Conservation (phyloP, 2,797 vertebrate species). For the Girardinus metallicus region DNA sequence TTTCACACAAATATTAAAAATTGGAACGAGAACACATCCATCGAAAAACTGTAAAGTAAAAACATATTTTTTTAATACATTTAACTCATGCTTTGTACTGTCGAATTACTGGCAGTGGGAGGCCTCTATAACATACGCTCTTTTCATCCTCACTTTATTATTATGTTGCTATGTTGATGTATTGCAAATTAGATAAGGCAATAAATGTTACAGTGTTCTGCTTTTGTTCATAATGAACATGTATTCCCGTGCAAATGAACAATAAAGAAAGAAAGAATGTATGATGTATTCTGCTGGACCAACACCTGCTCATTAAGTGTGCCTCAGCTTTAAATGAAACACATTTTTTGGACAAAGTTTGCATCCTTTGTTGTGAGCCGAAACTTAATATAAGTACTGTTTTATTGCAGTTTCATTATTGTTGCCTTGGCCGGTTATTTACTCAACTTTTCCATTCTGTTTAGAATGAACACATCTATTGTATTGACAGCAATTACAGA, state of each 20-base stretch:
- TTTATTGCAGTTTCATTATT: background rate
- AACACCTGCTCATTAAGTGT: conserved; percentile 1
- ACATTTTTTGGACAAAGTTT: background rate
- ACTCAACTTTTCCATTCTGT: background rate
- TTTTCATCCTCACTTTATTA: background rate
- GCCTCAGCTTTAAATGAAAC: background rate
- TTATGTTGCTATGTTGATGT: no score
- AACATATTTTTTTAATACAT: background rate
- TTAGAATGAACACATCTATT: background rate
- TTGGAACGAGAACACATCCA: background rate
- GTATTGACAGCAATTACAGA: background rate
- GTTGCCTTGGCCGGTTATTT: background rate
- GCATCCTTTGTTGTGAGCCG: background rate
- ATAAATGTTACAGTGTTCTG: no score
- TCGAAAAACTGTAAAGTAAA: background rate
- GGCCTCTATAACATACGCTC: background rate
- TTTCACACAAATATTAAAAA: conserved; percentile 8
- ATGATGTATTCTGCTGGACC: conserved; percentile 2
- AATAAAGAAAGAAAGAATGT: no score
- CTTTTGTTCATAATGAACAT: no score
- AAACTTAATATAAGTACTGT: background rate
- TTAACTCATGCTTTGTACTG: background rate
- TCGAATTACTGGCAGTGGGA: background rate
- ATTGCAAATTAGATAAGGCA: no score
- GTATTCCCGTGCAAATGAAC: no score